Evolutionary conservation across 1,140 invertebrate species (phyloP).

Genomic region (Drosophila kanapiae): DNA sequence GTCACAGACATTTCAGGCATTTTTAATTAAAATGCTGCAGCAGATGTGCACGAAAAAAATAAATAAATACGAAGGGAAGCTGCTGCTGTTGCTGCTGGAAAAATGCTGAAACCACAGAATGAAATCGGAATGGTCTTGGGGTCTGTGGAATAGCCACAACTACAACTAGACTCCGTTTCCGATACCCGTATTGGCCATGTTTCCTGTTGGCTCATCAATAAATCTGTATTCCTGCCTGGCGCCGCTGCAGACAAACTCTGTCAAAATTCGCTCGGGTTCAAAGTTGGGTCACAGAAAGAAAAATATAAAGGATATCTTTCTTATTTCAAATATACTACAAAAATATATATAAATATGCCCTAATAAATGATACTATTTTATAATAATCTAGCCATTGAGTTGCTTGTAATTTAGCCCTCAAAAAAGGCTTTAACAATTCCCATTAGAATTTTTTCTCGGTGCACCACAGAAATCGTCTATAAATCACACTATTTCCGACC

Average conservation of each 20-base stretch:
- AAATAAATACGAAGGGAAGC: conserved; percentile 2
- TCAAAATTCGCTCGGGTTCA: conserved; percentile 42
- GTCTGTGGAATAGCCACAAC: conserved; percentile 7
- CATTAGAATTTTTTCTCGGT: not conserved
- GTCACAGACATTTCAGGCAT: conserved; percentile 47
- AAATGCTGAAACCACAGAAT: conserved; percentile 65
- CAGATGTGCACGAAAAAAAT: conserved; percentile 43
- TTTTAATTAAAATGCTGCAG: conserved; percentile 77
- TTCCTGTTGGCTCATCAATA: conserved; percentile 78
- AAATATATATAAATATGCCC: no score
- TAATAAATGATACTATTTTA: not conserved
- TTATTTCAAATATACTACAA: not conserved
- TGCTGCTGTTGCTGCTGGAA: conserved; percentile 13
- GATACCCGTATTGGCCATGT: conserved; percentile 58
- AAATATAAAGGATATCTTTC: not conserved
- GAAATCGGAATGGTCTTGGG: conserved; percentile 16
- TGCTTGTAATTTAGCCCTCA: not conserved
- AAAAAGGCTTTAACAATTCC: not conserved
- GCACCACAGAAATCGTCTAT: conserved; percentile 48
- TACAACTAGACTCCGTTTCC: conserved; percentile 45
- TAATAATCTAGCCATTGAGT: not conserved
- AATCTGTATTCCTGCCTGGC: conserved; percentile 71
- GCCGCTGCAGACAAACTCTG: conserved; percentile 63
- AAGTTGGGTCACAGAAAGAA: conserved; percentile 14
- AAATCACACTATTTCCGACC: conserved; percentile 71